Conservation (phyloP, 2,797 vertebrate species). For the Danio choprae region DNA sequence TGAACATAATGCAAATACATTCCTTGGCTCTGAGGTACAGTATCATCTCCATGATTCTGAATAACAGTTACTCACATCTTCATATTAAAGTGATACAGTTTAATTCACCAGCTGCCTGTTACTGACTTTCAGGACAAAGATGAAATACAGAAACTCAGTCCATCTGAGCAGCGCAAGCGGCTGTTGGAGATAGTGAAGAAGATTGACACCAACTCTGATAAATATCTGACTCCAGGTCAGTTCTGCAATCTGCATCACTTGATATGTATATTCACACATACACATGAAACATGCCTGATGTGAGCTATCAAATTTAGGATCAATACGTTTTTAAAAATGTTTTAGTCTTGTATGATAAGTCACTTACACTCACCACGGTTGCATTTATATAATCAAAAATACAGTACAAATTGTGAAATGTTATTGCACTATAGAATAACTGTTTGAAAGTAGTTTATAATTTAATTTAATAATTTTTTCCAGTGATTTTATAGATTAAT, state of each 20-base stretch:
- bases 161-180: conserved; percentile 82
- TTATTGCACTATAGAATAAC: too few species aligned
- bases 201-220: conserved; percentile 86
- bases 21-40: conserved; percentile 47
- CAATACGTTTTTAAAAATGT: not conserved
- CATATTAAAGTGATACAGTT: not conserved
- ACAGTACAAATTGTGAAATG: too few species aligned
- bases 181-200: conserved; percentile 85
- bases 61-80: not conserved
- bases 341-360: too few species aligned
- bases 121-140: conserved; percentile 79
- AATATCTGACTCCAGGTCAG: conserved; percentile 83
- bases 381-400: too few species aligned
- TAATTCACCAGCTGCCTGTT: not conserved
- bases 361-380: too few species aligned
- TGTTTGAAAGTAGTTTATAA: too few species aligned
- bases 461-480: too few species aligned
- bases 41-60: not conserved
- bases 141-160: conserved; percentile 84
- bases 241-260: not conserved
- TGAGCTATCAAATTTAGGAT: not conserved
- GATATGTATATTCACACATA: not conserved
- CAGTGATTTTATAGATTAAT: too few species aligned
- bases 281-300: not conserved
- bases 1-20: conserved; percentile 49